A percentile compares a stretch with the other conserved stretches of the same genome.
Evolutionary conservation across 2,888 invertebrate genomes (phyloP).

Genomic region (Ypsolopha sequella): DNA sequence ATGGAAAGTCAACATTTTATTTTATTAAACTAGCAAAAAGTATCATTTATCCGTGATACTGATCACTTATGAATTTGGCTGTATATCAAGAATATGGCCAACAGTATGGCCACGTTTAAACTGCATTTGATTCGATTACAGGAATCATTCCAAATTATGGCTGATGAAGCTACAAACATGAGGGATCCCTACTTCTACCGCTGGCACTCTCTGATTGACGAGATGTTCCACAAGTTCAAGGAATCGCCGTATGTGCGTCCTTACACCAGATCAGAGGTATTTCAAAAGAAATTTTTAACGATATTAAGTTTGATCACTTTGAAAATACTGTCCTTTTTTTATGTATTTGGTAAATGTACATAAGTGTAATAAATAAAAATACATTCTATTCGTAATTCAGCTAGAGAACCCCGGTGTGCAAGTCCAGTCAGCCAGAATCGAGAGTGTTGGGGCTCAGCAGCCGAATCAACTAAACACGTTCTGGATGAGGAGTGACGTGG

Average conservation of each 20-base stretch:
- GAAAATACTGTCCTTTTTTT: too few species aligned
- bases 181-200: constrained; percentile 89
- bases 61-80: too few species aligned
- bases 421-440: constrained; percentile 57
- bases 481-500: constrained; percentile 86
- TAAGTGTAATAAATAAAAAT: too few species aligned
- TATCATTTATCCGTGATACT: too few species aligned
- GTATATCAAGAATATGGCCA: too few species aligned
- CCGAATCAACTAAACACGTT: constrained; percentile 76
- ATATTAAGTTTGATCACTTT: too few species aligned
- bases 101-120: too few species aligned
- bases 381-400: constrained; percentile 35
- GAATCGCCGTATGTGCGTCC: constrained; percentile 42
- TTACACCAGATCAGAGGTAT: constrained; percentile 51
- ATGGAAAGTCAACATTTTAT: too few species aligned
- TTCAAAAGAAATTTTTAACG: too few species aligned
- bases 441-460: constrained; percentile 44
- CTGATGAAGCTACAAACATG: constrained; percentile 87
- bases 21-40: too few species aligned
- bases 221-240: constrained; percentile 81
- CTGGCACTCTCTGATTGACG: constrained; percentile 85
- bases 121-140: constrained; percentile 22
- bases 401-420: constrained; percentile 72
- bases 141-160: constrained; percentile 85
- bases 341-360: too few species aligned